Evolutionary conservation across 2,888 invertebrate genomes (phyloP).

Genomic region (Drosophila eohydei): DNA sequence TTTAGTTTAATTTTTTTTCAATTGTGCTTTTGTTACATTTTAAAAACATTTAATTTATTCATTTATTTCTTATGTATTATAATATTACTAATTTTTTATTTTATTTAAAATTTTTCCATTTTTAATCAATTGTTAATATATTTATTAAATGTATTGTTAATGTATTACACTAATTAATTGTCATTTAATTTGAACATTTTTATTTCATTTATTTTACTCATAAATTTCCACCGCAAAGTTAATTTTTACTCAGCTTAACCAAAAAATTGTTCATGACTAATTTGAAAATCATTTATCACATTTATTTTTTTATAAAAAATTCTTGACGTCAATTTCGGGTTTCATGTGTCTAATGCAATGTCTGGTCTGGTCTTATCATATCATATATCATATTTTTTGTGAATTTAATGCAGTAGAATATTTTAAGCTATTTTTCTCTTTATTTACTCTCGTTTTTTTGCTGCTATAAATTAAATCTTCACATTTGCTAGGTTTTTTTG

Average conservation of each 20-base stretch:
- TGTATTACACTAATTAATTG: background rate
- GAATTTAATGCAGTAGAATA: slow-evolving; percentile 5
- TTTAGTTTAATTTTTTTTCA: background rate
- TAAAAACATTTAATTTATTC: background rate
- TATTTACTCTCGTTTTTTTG: background rate
- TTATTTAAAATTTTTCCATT: background rate
- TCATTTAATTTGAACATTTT: background rate
- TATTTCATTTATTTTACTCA: background rate
- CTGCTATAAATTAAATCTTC: slow-evolving; percentile 7
- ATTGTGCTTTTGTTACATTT: background rate
- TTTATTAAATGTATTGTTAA: background rate
- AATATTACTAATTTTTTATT: background rate
- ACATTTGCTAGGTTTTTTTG: slow-evolving; percentile 7
- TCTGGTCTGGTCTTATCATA: background rate
- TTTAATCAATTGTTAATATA: background rate
- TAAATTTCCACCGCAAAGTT: background rate
- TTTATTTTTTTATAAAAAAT: background rate
- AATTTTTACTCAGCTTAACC: background rate
- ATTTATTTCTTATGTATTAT: background rate
- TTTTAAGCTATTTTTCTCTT: background rate
- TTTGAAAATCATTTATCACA: slow-evolving; percentile 7
- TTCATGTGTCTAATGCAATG: background rate
- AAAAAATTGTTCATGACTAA: background rate
- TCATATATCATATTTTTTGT: background rate
- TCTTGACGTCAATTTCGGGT: background rate